Evolutionary conservation across 1,140 invertebrate species (phyloP).

Genomic region (Ceratosolen fusciceps): DNA sequence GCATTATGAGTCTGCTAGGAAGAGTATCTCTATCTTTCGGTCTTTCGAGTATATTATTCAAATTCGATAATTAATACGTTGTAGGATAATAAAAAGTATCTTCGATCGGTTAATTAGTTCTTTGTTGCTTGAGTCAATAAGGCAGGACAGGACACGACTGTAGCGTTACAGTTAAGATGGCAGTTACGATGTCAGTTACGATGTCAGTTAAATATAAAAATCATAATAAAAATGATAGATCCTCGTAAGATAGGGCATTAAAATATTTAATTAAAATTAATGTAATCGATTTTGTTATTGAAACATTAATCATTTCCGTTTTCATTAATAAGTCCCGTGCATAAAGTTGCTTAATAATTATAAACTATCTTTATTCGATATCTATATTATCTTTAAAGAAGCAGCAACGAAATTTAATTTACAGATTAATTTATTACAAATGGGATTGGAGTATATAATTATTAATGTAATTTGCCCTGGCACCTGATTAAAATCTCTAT

Average conservation of each 20-base stretch:
- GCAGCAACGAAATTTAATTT: background rate
- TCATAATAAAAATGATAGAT: background rate
- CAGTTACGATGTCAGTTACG: too few relatives aligned
- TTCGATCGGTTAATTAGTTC: too few relatives aligned
- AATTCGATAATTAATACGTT: too few relatives aligned
- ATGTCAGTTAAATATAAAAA: background rate
- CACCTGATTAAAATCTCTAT: slow-evolving; percentile 27
- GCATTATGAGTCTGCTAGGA: too few relatives aligned
- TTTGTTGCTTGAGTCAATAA: too few relatives aligned
- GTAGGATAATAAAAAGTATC: too few relatives aligned
- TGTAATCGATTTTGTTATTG: background rate
- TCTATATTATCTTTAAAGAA: background rate
- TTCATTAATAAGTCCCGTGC: background rate
- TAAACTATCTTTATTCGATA: background rate
- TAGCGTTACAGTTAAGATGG: background rate
- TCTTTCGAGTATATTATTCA: too few relatives aligned
- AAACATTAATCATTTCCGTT: background rate
- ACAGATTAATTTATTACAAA: slow-evolving; percentile 14
- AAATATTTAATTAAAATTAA: slow-evolving; percentile 10
- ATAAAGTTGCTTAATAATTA: slow-evolving; percentile 3
- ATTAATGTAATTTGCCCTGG: slow-evolving; percentile 24
- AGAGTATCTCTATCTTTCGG: too few relatives aligned
- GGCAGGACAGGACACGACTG: too few relatives aligned
- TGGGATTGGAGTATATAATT: slow-evolving; percentile 4
- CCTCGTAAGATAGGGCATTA: background rate